phyloP scores from a whole-genome alignment of 2,113 vertebrate genomes.

The Alouatta palliata region DNA sequence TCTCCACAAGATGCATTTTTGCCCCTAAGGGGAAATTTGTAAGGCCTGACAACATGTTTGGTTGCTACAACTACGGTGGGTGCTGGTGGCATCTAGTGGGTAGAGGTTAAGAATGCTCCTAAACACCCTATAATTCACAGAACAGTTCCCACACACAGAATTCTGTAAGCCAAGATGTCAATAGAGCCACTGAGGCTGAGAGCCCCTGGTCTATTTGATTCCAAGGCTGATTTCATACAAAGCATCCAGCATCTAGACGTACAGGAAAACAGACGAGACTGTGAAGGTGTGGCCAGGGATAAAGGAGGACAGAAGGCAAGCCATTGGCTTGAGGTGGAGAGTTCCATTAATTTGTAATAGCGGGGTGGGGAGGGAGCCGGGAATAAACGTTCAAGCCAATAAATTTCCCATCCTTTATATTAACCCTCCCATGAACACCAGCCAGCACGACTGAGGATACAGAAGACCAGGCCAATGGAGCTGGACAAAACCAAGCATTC shows the following conservation, averaged over 20 bases:
- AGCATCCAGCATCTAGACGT: neutral
- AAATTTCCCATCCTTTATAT: neutral
- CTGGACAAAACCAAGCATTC: neutral
- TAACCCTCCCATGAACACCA: neutral
- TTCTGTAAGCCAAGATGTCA: neutral
- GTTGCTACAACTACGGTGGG: neutral
- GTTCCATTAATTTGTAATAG: neutral
- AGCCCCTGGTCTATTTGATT: neutral
- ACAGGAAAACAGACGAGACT: neutral
- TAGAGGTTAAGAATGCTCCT: neutral
- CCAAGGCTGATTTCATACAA: neutral
- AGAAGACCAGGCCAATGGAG: neutral
- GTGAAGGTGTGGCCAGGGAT: fast-evolving
- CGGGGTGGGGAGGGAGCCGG: neutral
- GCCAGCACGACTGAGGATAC: neutral
- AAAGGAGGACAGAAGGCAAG: neutral
- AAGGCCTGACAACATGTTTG: neutral
- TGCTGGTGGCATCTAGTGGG: neutral
- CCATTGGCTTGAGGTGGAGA: neutral
- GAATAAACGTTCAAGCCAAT: neutral
- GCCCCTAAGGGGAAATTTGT: neutral
- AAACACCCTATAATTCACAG: no score
- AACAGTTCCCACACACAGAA: no score
- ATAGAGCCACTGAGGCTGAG: neutral
- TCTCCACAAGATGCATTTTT: neutral